Evolutionary conservation across 53 echinoderm and acorn worm species (phyloP), one percentile per base, ranked within the genome.

Genomic region (Temnopleurus reevesii): DNA sequence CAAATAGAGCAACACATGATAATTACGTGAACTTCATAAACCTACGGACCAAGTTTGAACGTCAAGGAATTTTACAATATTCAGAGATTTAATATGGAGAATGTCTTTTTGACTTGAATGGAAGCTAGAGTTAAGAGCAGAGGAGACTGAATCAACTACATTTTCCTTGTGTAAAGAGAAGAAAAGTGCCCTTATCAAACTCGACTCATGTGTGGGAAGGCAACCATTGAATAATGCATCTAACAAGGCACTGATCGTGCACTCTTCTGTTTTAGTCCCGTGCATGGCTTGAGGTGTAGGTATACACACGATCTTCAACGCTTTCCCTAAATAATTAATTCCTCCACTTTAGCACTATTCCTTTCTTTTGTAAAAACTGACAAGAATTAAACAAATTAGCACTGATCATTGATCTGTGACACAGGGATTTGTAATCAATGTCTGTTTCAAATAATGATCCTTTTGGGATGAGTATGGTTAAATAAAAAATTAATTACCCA

Each of bases 291-390:
- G 36, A 8, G 71, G 49, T 49, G 46, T 9, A 12, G 28, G 79
- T 23, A 49, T 47, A 49, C 9, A 44, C 79, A 79, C 79, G 47
- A 79, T 79, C 49, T 49, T 46, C 25, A 79, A 43, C 38, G 41
- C 18, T 71, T 71, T 71, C 5, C 71, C 71, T 71, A 71, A 71
- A 71, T 71, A 71, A 38, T 71, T 71, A 71, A 71, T 71, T 41
- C 41, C 6, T 38, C 71, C 41, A 41, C 71, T 71, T 71, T 71
- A 4, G 41, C 21, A 41, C 71, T 71, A 38, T 29, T n/a, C n/a
- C n/a, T n/a, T n/a, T n/a, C n/a, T n/a, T n/a, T n/a, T n/a, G n/a
- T n/a, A n/a, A n/a, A n/a, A n/a, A n/a, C n/a, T n/a, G n/a, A n/a
- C n/a, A n/a, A n/a, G n/a, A n/a, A n/a, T n/a, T n/a, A n/a, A n/a